Conservation (phyloP, 1,140 invertebrate genomes). For the Sycophaga agraensis region DNA sequence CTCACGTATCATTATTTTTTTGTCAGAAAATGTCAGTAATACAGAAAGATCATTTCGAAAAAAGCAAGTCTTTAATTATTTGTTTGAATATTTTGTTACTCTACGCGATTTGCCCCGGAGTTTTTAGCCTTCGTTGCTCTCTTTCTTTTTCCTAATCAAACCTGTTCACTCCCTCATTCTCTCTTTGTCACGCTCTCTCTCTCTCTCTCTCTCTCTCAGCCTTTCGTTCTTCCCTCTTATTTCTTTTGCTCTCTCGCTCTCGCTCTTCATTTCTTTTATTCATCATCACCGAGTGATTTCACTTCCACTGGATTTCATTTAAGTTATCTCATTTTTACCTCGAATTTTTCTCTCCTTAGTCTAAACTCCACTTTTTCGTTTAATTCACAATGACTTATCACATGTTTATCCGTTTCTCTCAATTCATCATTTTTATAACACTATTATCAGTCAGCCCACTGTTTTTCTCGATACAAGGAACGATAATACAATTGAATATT, state of each 20-base stretch:
- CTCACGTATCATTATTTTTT: slow-evolving; percentile 34
- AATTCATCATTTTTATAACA: slow-evolving; percentile 43
- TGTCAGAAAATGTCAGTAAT: slow-evolving; percentile 30
- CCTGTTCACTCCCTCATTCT: slow-evolving; percentile 19
- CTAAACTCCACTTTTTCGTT: slow-evolving; percentile 39
- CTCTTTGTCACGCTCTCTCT: slow-evolving; percentile 2
- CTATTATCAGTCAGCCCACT: slow-evolving; percentile 56
- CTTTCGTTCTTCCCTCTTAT: no score
- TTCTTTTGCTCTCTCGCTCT: no score
- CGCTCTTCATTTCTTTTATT: neutral
- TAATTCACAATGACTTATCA: slow-evolving; percentile 57
- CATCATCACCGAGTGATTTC: slow-evolving; percentile 36
- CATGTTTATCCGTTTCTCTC: slow-evolving; percentile 47
- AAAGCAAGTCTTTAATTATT: slow-evolving; percentile 35
- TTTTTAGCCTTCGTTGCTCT: slow-evolving; percentile 17
- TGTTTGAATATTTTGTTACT: slow-evolving; percentile 17
- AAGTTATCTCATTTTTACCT: slow-evolving; percentile 23
- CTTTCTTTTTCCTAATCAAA: slow-evolving; percentile 16
- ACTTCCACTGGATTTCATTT: slow-evolving; percentile 35
- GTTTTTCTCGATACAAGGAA: slow-evolving; percentile 54
- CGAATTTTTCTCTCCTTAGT: slow-evolving; percentile 33
- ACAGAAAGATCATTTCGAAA: slow-evolving; percentile 41
- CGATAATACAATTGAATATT: slow-evolving; percentile 59
- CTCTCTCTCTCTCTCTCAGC: slow-evolving; percentile 2
- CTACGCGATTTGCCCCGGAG: slow-evolving; percentile 27